phyloP scores from a whole-genome alignment of 2,797 vertebrate species.

The Gallinago stenura region DNA sequence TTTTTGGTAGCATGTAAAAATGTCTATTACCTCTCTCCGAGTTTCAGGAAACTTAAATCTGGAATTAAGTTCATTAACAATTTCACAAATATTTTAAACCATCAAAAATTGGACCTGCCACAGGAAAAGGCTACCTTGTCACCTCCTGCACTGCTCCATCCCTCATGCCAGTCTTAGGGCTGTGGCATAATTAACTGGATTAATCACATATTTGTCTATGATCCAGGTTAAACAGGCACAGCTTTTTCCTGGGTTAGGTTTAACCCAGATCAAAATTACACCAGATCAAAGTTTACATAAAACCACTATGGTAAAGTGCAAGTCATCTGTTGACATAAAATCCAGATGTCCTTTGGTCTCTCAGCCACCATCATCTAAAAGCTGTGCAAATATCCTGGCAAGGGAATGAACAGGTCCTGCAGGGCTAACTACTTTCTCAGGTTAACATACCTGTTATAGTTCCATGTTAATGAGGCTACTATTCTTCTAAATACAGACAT shows the following conservation, averaged over 20 bases:
- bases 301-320: background rate
- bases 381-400: background rate
- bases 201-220: background rate
- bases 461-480: background rate
- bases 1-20: background rate
- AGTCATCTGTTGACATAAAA: background rate
- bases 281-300: background rate
- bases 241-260: background rate
- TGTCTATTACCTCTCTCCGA: background rate
- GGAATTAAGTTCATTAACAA: background rate
- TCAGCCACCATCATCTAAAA: background rate
- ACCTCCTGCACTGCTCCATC: background rate
- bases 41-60: background rate
- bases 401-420: background rate
- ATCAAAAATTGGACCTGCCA: background rate
- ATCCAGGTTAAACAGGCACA: background rate
- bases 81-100: background rate
- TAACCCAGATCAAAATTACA: background rate
- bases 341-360: background rate
- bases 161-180: background rate
- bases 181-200: background rate
- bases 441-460: background rate
- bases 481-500: background rate
- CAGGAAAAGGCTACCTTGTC: background rate
- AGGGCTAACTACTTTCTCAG: background rate